Percentiles rank a stretch among this genome's conserved stretches.
These are phyloP conservation scores for Ailuropoda melanoleuca DNA, from an alignment of 2,113 vertebrate species.

Conservation along the genomic window DNA sequence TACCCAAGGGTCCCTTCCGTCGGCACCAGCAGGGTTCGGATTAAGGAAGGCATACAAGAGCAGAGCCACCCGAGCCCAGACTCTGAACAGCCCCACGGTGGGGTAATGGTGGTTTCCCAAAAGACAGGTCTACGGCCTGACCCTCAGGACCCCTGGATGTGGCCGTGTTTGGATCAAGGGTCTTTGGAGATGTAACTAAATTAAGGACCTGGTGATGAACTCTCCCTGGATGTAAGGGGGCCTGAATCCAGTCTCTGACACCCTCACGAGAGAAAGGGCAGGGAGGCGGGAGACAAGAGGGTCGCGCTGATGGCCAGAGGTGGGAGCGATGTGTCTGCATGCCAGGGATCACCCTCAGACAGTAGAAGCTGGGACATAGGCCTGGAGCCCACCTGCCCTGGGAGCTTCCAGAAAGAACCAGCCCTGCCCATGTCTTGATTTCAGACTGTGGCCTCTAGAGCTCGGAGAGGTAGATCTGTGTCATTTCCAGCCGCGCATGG, in stretches of 20 bases:
- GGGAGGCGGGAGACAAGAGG: accelerated
- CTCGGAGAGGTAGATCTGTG: no score
- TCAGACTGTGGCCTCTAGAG: background rate
- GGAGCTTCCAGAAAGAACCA: background rate
- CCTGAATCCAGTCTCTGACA: no score
- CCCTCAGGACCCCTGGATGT: background rate
- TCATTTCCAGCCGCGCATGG: background rate
- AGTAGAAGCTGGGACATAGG: no score
- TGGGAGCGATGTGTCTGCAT: accelerated
- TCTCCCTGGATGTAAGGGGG: no score
- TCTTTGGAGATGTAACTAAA: background rate
- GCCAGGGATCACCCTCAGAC: no score
- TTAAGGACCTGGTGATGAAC: background rate
- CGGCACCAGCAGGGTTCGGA: background rate
- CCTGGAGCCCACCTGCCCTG: no score
- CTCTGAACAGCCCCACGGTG: no score
- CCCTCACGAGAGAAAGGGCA: background rate
- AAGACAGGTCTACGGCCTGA: accelerated
- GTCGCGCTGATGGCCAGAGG: background rate
- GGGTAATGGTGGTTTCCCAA: background rate
- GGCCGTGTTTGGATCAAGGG: background rate
- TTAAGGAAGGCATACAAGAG: accelerated
- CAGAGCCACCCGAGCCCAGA: background rate
- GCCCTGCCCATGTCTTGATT: background rate
- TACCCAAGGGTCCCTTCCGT: background rate